A percentile compares a stretch with the other conserved stretches of the same genome.
Conservation (phyloP, 1,140 invertebrate species). For the Orchesella cincta region DNA sequence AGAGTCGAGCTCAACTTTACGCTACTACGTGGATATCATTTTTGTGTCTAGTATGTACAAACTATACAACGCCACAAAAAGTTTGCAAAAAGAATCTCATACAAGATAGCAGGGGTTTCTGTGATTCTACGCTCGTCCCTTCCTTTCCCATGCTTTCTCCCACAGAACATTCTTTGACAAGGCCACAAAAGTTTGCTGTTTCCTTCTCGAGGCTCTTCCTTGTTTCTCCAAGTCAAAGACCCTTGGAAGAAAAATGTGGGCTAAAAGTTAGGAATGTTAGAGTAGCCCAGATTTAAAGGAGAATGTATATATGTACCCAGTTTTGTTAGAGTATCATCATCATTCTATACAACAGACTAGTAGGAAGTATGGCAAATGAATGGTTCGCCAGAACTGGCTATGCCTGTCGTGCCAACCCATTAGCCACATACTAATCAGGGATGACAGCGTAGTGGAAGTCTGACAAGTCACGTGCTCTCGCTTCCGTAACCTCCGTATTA, state of each 20-base stretch:
- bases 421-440: constrained; percentile 6
- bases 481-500: too few species aligned
- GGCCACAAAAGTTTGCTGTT: background rate
- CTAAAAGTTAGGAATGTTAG: too few species aligned
- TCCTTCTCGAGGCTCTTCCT: background rate
- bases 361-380: constrained; percentile 2
- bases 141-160: background rate
- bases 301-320: too few species aligned
- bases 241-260: too few species aligned
- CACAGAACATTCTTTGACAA: constrained; percentile 14
- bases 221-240: background rate
- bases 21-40: too few species aligned
- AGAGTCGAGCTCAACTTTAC: too few species aligned
- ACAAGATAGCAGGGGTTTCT: background rate
- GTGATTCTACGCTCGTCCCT: background rate
- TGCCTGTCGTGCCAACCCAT: background rate
- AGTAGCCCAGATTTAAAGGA: too few species aligned
- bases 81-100: too few species aligned
- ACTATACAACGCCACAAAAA: too few species aligned
- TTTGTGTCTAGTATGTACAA: too few species aligned
- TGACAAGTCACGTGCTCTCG: background rate
- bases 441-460: background rate
- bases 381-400: background rate
- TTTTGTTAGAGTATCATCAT: too few species aligned
- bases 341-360: too few species aligned